Evolutionary conservation across 2,888 invertebrate genomes (phyloP), one percentile per base, ranked within the genome.

Genomic region (Nephrocerus scutellatus): DNA sequence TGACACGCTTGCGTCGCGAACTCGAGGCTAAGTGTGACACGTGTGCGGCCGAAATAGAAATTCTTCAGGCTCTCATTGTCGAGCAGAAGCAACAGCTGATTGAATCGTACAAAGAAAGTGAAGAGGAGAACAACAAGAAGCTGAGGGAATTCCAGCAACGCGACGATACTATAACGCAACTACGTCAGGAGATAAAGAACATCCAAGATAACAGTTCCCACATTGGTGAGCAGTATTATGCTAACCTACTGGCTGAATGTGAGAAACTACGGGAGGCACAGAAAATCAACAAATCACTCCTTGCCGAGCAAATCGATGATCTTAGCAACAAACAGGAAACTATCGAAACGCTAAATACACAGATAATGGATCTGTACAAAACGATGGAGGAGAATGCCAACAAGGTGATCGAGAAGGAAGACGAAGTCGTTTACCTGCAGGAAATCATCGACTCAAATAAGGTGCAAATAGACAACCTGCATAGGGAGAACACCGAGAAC

Each of bases 301-400:
- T 55, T 1, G 51, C 57, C 9, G 57, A 63, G 16, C 59, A 62
- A 44, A 48, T 59, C 3, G 52, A 56, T 9, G 65, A 77, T 48
- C 59, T 76, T 36, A 69, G 73, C 33, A 59, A 76, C 30, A 68
- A 74, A 62, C 70, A 79, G 66, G 73, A 75, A 50, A 73, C 78
- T 1, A 77, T 81, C 33, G 73, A 74, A 42, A 73, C 77, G 42
- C 74, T 82, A 49, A 79, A 77, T 50, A 60, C 60, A 8, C 63
- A 72, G 46, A 60, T 75, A 5, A 70, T 72, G 28, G 70, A 73
- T 19, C 61, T 83, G 46, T 78, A 77, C 44, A 71, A 71, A 28
- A 73, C 69, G 46, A 63, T 82, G 44, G 63, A 72, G 35, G 74
- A 75, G 44, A 72, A 73, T 51, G 71, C 76, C 38, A 70, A 68